Evolutionary conservation across 2,888 invertebrate genomes (phyloP), one percentile per base, ranked within the genome.

Genomic region (Lochmaea crataegi): DNA sequence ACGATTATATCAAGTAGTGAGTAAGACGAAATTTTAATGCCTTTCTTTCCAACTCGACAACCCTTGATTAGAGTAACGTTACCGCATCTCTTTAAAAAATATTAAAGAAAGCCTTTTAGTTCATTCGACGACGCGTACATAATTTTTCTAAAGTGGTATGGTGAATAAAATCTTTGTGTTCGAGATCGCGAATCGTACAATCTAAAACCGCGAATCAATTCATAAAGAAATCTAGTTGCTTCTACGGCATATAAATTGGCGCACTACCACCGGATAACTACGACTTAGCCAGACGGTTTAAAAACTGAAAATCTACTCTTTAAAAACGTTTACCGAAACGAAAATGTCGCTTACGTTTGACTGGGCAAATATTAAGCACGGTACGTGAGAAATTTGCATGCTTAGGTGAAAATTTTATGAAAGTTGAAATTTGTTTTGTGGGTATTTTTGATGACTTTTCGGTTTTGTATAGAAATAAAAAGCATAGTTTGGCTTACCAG

Each of bases 331-430:
- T 42, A 63, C 42, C 42, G 41, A 63, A 41, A 41, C 42, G 61
- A 63, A 41, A 63, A 63, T 42, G 11, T 63, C 61, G 16, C 16
- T 6, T n/a, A 63, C 42, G 42, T 22, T 63, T 42, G 41, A 18
- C 16, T 42, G 61, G 26, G 61, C 38, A 38, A 60, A 60, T 38
- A 60, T 60, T 63, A 63, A 38, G 41, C 61, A 16, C 10, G 7
- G n/a, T 61, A 41, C 38, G 61, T 42, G 61, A n/a, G 42, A 63
- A 63, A 63, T 42, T 18, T 63, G 42, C 42, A 18, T 61, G 26
- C 61, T 61, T 61, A 61, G 18, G 41, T 41, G 58, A n/a, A 61
- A 61, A 61, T 61, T 61, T 16, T 9, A 53, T 53, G 53, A 53
- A 18, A 53, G 16, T 53, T 53, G 9, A 53, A 53, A 53, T 53